Evolutionary conservation across 2,113 vertebrate species (phyloP).

Genomic region (Mus pahari): DNA sequence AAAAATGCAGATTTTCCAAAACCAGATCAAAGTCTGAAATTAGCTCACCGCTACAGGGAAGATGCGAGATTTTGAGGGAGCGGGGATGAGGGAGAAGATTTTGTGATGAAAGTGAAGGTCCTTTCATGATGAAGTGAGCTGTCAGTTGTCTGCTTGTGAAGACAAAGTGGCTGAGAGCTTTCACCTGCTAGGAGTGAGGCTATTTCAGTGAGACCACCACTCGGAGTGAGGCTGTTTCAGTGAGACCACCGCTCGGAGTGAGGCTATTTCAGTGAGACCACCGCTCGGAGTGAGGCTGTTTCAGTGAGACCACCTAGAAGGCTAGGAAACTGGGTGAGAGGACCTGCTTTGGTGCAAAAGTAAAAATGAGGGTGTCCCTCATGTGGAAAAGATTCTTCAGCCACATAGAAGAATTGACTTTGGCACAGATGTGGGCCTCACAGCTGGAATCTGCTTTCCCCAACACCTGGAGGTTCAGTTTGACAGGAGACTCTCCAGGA

Average conservation of each 20-base stretch:
- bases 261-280: neutral
- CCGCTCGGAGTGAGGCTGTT: neutral
- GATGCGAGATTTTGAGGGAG: constrained; percentile 8
- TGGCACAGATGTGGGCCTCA: neutral
- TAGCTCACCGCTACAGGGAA: neutral
- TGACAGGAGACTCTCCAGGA: neutral
- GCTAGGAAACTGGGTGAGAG: neutral
- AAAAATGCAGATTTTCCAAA: constrained; percentile 29
- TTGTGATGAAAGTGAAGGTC: neutral
- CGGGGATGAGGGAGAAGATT: neutral
- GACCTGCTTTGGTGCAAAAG: neutral
- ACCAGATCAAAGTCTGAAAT: constrained; percentile 68
- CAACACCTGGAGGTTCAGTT: neutral
- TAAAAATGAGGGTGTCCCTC: neutral
- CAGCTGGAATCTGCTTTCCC: neutral
- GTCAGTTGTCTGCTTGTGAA: neutral
- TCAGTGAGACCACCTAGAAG: neutral
- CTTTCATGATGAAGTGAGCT: neutral
- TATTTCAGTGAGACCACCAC: neutral
- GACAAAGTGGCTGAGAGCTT: neutral
- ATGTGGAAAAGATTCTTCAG: neutral
- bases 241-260: neutral
- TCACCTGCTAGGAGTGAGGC: neutral
- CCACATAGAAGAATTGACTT: neutral
- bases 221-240: neutral